Evolutionary conservation across 2,888 invertebrate genomes (phyloP).

Genomic region (Neocrepidodera transversa): DNA sequence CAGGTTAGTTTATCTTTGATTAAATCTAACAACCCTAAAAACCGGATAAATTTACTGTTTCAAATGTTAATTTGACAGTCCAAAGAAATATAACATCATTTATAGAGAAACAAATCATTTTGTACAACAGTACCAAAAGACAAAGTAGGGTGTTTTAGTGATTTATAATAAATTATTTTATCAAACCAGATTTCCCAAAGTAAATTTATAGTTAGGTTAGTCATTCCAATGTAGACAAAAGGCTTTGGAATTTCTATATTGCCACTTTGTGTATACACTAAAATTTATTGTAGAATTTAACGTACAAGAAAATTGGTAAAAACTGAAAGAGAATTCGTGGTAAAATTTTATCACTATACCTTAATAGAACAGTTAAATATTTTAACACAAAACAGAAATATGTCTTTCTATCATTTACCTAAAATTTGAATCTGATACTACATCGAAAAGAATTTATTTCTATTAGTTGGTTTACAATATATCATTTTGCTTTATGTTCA

Average conservation of each 20-base stretch:
- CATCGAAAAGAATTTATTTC: conserved; percentile 31
- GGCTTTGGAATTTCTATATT: no score
- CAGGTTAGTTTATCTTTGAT: conserved; percentile 26
- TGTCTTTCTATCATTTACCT: conserved; percentile 25
- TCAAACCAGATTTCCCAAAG: neutral
- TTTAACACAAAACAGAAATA: conserved; percentile 27
- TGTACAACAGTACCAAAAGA: conserved; percentile 34
- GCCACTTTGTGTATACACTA: no score
- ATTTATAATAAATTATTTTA: conserved; percentile 33
- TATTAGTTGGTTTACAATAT: conserved; percentile 24
- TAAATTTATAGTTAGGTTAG: no score
- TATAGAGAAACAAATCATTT: conserved; percentile 43
- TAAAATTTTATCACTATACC: neutral
- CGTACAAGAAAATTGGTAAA: no score
- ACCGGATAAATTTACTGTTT: conserved; percentile 33
- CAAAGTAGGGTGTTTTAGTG: conserved; percentile 38
- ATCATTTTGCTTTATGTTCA: conserved; percentile 35
- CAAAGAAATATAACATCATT: conserved; percentile 37
- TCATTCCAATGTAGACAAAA: no score
- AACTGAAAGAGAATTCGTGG: no score
- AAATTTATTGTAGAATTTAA: no score
- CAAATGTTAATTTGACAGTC: conserved; percentile 40
- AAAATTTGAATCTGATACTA: conserved; percentile 31
- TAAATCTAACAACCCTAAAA: conserved; percentile 35
- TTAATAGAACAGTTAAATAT: conserved; percentile 6